Base-by-base conservation (phyloP, 2,888 invertebrate genomes). In the Macrophya alboannulata region DNA sequence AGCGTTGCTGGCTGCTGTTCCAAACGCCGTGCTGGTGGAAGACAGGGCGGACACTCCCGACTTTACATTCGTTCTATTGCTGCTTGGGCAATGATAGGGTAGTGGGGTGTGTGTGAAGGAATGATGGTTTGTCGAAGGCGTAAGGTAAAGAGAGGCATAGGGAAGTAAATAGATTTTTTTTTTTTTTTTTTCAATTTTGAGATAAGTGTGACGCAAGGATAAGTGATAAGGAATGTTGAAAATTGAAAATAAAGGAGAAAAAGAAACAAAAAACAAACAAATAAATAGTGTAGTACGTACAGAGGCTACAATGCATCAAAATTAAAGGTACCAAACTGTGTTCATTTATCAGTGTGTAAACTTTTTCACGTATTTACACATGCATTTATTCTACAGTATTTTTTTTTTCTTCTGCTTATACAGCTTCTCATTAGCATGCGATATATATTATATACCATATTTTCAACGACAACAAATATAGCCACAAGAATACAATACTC, bases 1-100 rank as follows among this genome's bases (percentile, higher is more conserved):
- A 51, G 96, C 95, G 85, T 97, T 97, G 76, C 96, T 96, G 84
- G 97, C 97, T 86, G 97, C 97, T 91, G 97, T 96, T 88, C 98
- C 98, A 94, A 98, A 98, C 87, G 98, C 97, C 90, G 97, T 97
- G 92, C 98, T 98, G 91, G 98, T 98, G 90, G 97, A 97, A 92
- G 97, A 97, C 89, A 98, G 95, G 89, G 97, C 98, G 91, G 97
- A 96, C 95, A 98, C 97, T 94, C 97, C 98, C 94, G 97, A 97
- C 94, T 97, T 97, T 91, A 98, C 97, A 95, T 98, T 97, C 95
- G 97, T 97, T 95, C 97, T 97, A 94, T 97, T 97, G 95, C 96
- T 97, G 95, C 94, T 94, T 87, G 89, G 89, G 89, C 90, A 90
- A 90, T 90, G 90, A 89, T 90, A 86, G 90, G 90, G 68, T 79